These are phyloP conservation scores for Gouania willdenowi DNA, from an alignment of 2,797 vertebrate species.

Conservation along the genomic window DNA sequence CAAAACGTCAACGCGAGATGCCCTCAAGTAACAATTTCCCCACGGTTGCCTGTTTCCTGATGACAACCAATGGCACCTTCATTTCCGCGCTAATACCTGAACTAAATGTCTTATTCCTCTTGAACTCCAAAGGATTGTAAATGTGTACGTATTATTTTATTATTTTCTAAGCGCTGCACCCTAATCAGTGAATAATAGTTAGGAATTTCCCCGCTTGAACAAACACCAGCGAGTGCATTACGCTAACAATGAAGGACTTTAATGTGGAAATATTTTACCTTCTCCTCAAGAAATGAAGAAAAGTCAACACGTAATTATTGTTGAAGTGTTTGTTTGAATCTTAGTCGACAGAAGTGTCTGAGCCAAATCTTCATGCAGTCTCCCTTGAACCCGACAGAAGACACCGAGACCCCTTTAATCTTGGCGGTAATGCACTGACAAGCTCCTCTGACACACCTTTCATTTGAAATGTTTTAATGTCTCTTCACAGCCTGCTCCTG, in stretches of 20 bases:
- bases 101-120: slow-evolving; percentile 55
- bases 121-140: slow-evolving; percentile 34
- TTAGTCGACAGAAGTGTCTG: slow-evolving; percentile 68
- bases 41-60: slow-evolving; percentile 40
- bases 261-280: slow-evolving; percentile 48
- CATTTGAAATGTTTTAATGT: slow-evolving; percentile 73
- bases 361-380: slow-evolving; percentile 72
- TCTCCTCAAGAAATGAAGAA: slow-evolving; percentile 42
- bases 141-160: slow-evolving; percentile 30
- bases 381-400: slow-evolving; percentile 71
- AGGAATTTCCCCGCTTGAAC: slow-evolving; percentile 25
- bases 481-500: slow-evolving; percentile 61
- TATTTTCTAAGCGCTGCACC: slow-evolving; percentile 27
- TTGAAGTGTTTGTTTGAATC: slow-evolving; percentile 75
- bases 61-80: slow-evolving; percentile 53
- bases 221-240: slow-evolving; percentile 51
- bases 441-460: slow-evolving; percentile 68
- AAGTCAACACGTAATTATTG: slow-evolving; percentile 76
- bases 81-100: slow-evolving; percentile 68
- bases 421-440: slow-evolving; percentile 68
- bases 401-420: slow-evolving; percentile 74
- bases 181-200: slow-evolving; percentile 54
- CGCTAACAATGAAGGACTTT: slow-evolving; percentile 56
- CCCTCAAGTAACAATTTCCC: slow-evolving; percentile 31
- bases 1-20: slow-evolving; percentile 27